A percentile compares a stretch with the other conserved stretches of the same genome.
These are phyloP conservation scores for Cheilinus undulatus DNA, from an alignment of 2,113 vertebrate species.

Conservation along the genomic window DNA sequence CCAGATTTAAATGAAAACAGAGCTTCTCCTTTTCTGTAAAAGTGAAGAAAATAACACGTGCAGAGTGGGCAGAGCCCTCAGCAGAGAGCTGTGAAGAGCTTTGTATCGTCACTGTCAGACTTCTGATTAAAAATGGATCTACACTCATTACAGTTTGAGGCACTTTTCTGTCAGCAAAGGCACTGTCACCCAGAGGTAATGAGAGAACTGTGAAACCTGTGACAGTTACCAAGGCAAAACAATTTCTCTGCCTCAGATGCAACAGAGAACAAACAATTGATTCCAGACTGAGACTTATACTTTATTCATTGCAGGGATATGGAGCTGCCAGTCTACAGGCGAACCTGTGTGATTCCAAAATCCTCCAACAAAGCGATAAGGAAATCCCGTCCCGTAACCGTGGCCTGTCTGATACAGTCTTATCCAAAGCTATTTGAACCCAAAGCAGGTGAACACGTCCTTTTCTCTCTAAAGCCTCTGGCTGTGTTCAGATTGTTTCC, in stretches of 20 bases:
- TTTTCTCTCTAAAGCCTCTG: conserved; percentile 40
- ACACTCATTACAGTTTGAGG: conserved; percentile 52
- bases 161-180: conserved; percentile 37
- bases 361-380: conserved; percentile 55
- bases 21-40: background rate
- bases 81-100: conserved; percentile 24
- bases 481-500: conserved; percentile 36
- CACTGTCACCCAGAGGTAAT: conserved; percentile 48
- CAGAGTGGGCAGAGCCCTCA: background rate
- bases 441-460: conserved; percentile 42
- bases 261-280: conserved; percentile 66
- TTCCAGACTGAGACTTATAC: conserved; percentile 59
- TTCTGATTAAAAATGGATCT: conserved; percentile 60
- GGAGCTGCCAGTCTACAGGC: conserved; percentile 46
- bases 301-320: conserved; percentile 66
- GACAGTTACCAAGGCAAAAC: conserved; percentile 67
- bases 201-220: conserved; percentile 46
- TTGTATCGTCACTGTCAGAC: conserved; percentile 43
- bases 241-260: conserved; percentile 60
- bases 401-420: conserved; percentile 44
- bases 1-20: no score
- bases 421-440: conserved; percentile 45
- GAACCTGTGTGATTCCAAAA: conserved; percentile 58
- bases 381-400: conserved; percentile 45
- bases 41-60: background rate